phyloP scores from a whole-genome alignment of 2,797 vertebrate species.

The Mico argentatus region DNA sequence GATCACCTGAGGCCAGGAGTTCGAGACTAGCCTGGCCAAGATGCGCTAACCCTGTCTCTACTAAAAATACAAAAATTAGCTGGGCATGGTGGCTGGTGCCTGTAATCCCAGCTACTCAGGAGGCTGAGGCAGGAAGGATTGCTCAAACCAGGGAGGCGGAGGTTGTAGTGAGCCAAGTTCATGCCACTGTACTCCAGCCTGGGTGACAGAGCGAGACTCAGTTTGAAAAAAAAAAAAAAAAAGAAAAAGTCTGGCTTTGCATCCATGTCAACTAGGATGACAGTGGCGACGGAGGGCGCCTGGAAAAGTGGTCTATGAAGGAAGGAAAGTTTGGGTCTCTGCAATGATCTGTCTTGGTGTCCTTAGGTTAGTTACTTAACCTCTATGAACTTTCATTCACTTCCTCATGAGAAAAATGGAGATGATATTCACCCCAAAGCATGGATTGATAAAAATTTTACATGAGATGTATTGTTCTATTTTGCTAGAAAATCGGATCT shows the following conservation, averaged over 20 bases:
- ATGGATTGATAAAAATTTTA: background rate
- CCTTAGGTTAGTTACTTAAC: background rate
- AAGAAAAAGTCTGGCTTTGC: background rate
- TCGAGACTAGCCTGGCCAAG: too few relatives aligned
- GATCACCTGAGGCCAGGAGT: too few relatives aligned
- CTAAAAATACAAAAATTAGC: too few relatives aligned
- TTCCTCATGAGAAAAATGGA: background rate
- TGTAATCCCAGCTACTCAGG: too few relatives aligned
- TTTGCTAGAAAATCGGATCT: background rate
- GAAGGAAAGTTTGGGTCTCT: background rate
- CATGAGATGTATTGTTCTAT: background rate
- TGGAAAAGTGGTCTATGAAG: background rate
- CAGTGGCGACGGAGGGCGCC: fast-evolving
- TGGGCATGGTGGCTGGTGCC: too few relatives aligned
- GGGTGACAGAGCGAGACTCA: too few relatives aligned
- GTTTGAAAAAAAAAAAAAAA: too few relatives aligned
- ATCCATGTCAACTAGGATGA: background rate
- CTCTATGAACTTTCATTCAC: background rate
- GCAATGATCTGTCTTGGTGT: background rate
- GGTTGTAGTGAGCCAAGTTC: too few relatives aligned
- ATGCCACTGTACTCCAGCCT: too few relatives aligned
- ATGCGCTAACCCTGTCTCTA: too few relatives aligned
- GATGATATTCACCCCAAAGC: background rate
- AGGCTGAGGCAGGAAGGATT: too few relatives aligned
- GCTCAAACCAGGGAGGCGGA: too few relatives aligned